Base-by-base conservation (phyloP, 2,113 vertebrate genomes). In the Acrocephalus arundinaceus region DNA sequence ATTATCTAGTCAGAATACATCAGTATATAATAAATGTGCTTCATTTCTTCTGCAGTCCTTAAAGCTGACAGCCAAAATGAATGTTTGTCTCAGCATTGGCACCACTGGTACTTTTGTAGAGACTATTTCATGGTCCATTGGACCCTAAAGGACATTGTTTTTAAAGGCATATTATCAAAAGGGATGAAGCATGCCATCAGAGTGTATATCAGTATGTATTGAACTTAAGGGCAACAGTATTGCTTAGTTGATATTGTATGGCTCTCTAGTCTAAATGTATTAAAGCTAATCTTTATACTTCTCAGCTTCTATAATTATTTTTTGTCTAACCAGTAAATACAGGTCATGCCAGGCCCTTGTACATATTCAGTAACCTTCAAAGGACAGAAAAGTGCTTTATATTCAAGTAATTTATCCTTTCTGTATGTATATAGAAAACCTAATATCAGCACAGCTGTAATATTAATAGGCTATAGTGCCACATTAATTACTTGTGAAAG, bases 81-180 rank as follows among this genome's bases (percentile, higher is more conserved):
- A 98, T 98, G 97, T 97, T 97, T 97, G 94, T 93, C 96, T 97
- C 96, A 35, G 74, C 91, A 59, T 59, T 92, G 89, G 97, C 96
- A 97, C 91, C 86, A 90, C 83, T 88, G 95, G 67, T 97, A 94
- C 93, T 97, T 97, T 85, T 92, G 86, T 96, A 94, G 96, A 98
- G 89, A 98, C 97, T 98, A 98, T 98, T 98, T 98, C 98, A 98
- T 96, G 98, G 97, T 98, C 96, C 97, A 97, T 77, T 98, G 98
- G 97, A 98, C 98, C 97, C 97, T 98, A 98, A 98, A 98, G 98
- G 97, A 98, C 97, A 98, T 97, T 97, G 97, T 97, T 97, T 98
- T 98, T 98, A 97, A 98, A 98, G 97, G 86, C 86, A 58, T 93
- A 97, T 98, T 97, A 98, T 98, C 93, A 94, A 93, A 96, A 97